Evolutionary conservation across 2,113 vertebrate genomes (phyloP).

Genomic region (Cheilinus undulatus): DNA sequence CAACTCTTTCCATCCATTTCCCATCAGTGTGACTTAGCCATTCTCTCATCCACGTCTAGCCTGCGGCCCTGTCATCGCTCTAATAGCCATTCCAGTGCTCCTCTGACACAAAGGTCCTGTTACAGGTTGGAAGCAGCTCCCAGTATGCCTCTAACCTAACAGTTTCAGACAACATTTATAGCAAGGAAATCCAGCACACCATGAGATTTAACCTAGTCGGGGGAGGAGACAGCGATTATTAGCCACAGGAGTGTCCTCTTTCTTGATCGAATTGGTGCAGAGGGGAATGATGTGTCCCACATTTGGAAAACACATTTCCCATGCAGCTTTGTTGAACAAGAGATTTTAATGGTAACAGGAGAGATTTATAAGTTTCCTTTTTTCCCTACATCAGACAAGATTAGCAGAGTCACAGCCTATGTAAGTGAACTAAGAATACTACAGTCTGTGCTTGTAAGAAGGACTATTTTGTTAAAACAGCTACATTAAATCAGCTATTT

Average conservation of each 20-base stretch:
- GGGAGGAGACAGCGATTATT: background rate
- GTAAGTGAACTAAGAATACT: background rate
- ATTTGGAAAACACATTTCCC: constrained; percentile 71
- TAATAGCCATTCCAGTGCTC: constrained; percentile 45
- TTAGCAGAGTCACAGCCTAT: constrained; percentile 17
- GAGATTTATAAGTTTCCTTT: constrained; percentile 22
- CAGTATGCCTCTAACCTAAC: constrained; percentile 21
- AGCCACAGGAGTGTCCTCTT: constrained; percentile 56
- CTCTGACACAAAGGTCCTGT: constrained; percentile 28
- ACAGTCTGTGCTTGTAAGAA: background rate
- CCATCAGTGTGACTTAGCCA: constrained; percentile 48
- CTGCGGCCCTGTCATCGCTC: constrained; percentile 40
- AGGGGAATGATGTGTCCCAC: constrained; percentile 27
- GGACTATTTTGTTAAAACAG: too few relatives aligned
- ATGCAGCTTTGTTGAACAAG: constrained; percentile 40
- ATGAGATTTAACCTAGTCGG: background rate
- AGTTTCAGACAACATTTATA: constrained; percentile 17
- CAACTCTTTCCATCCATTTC: constrained; percentile 37
- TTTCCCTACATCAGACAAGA: background rate
- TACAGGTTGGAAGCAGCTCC: constrained; percentile 47
- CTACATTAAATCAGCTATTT: background rate
- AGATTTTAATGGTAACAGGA: constrained; percentile 44
- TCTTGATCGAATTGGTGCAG: constrained; percentile 20
- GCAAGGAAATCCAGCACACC: background rate
- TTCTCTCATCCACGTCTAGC: constrained; percentile 60